Evolutionary conservation across 1,140 invertebrate genomes (phyloP).

Genomic region (Coelopa frigida): DNA sequence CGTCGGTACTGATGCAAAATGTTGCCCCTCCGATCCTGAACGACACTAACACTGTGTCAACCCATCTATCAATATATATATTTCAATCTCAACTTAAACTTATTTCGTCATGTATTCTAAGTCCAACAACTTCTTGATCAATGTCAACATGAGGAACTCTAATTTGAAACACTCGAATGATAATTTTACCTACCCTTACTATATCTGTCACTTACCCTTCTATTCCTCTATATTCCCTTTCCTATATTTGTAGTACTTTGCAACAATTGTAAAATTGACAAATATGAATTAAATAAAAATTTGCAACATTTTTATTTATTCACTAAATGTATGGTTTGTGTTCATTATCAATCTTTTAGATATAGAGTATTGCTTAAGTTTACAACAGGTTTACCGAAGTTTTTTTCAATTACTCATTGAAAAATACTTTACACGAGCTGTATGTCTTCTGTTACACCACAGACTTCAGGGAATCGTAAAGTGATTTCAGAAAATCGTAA

Average conservation of each 20-base stretch:
- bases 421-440: too few relatives aligned
- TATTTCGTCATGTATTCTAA: slow-evolving; percentile 22
- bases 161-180: background rate
- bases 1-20: background rate
- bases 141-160: slow-evolving; percentile 33
- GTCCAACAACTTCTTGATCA: slow-evolving; percentile 37
- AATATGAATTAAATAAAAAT: slow-evolving; percentile 7
- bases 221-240: background rate
- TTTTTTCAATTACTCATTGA: too few relatives aligned
- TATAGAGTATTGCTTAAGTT: too few relatives aligned
- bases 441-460: too few relatives aligned
- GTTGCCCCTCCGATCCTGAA: slow-evolving; percentile 22
- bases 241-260: slow-evolving; percentile 8
- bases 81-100: too few relatives aligned
- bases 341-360: background rate
- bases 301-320: background rate
- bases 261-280: slow-evolving; percentile 10
- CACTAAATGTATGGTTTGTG: background rate
- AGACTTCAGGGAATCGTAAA: too few relatives aligned
- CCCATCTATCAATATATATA: background rate
- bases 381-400: too few relatives aligned
- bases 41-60: background rate
- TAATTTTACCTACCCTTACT: background rate
- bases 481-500: too few relatives aligned
- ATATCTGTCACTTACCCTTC: background rate